These are phyloP conservation scores for Nasonia giraulti DNA, from an alignment of 1,140 invertebrate genomes.

Conservation along the genomic window DNA sequence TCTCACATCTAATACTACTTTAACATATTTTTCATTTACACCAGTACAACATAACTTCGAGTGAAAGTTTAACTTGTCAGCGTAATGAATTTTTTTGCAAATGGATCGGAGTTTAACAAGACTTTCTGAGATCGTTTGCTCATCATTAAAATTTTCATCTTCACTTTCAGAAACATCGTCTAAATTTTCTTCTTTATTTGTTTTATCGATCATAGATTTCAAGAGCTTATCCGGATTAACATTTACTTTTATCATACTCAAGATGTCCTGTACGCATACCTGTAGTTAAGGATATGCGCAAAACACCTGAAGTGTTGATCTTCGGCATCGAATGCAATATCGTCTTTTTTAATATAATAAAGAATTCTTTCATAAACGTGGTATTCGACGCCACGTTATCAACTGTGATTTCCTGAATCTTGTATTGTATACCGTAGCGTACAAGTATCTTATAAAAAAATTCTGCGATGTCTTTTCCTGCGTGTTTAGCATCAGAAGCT, in stretches of 20 bases:
- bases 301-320: slow-evolving; percentile 26
- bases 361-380: slow-evolving; percentile 48
- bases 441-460: not conserved
- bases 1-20: not conserved
- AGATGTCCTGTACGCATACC: not conserved
- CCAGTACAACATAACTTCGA: too few species aligned
- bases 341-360: not conserved
- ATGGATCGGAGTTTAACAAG: not conserved
- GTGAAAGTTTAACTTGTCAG: too few species aligned
- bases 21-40: too few species aligned
- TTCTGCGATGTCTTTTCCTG: too few species aligned
- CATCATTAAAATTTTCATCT: not conserved
- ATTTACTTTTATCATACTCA: not conserved
- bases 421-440: too few species aligned
- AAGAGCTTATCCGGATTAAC: too few species aligned
- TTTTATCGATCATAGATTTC: not conserved
- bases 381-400: slow-evolving; percentile 55
- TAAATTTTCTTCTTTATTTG: not conserved
- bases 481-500: slow-evolving; percentile 50
- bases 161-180: not conserved
- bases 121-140: not conserved
- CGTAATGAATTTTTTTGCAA: not conserved
- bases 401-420: slow-evolving; percentile 2
- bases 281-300: not conserved
- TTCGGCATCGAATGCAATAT: slow-evolving; percentile 2